Percentiles rank a stretch among this genome's conserved stretches.
Conservation (phyloP, 2,113 vertebrate genomes). For the Ondatra zibethicus region DNA sequence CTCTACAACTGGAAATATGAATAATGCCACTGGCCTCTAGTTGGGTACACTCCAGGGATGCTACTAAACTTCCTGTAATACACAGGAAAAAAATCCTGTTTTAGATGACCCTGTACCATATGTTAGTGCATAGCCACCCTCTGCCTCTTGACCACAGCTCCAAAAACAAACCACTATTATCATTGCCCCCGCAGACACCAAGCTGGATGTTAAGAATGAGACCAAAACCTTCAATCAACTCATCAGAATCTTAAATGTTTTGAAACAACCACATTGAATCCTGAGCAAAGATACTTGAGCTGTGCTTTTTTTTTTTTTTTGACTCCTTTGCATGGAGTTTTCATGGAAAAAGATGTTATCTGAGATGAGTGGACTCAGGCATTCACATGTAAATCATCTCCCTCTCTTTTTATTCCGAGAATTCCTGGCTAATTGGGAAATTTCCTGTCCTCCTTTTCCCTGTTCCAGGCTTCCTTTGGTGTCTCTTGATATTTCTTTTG, state of each 20-base stretch:
- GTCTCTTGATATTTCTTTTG: constrained; percentile 25
- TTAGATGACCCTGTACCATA: not conserved
- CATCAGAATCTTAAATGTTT: not conserved
- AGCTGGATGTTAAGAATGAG: not conserved
- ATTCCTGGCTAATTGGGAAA: not conserved
- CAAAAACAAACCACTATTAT: constrained; percentile 38
- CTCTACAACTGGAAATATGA: not conserved
- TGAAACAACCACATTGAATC: constrained; percentile 47
- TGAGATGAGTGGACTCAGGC: not conserved
- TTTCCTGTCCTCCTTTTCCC: not conserved
- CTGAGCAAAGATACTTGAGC: constrained; percentile 32
- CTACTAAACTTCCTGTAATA: not conserved
- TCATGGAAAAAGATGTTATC: constrained; percentile 12
- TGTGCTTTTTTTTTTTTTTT: not conserved
- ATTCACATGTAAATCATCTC: not conserved
- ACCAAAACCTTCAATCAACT: constrained; percentile 2
- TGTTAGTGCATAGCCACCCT: not conserved
- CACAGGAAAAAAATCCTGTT: not conserved
- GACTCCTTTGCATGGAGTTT: not conserved
- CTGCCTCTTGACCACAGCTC: not conserved
- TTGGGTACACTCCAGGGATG: not conserved
- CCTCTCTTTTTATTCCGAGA: constrained; percentile 13
- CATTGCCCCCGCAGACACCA: not conserved
- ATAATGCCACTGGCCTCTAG: not conserved
- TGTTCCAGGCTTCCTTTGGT: not conserved